Conservation (phyloP, 2,888 invertebrate species). For the Pyrrhosoma nymphula region DNA sequence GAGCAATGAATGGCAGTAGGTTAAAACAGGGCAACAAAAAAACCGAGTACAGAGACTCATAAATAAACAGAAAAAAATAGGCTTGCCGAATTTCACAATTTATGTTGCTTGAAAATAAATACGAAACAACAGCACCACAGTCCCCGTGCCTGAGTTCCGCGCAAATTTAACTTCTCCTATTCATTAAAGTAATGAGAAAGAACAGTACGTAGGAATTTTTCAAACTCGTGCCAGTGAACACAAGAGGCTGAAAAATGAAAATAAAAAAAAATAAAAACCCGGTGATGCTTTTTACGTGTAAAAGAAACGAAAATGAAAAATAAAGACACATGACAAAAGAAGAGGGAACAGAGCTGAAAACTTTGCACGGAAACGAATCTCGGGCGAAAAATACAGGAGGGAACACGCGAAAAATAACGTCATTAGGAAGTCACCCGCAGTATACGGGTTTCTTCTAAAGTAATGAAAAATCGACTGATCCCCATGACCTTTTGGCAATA, state of each 20-base stretch:
- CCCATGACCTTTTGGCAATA: not conserved
- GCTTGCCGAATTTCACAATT: not conserved
- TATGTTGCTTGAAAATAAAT: not conserved
- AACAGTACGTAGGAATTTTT: not conserved
- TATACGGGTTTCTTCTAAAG: not conserved
- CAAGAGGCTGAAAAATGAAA: not conserved
- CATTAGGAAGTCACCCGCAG: not conserved
- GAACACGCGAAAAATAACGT: not conserved
- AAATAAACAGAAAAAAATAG: not conserved
- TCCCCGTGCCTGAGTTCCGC: not conserved
- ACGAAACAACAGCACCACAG: not conserved
- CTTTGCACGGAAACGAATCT: not conserved
- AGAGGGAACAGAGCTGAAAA: not conserved
- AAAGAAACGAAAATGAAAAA: not conserved
- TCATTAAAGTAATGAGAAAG: slow-evolving; percentile 18
- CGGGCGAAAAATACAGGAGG: not conserved
- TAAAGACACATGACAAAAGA: not conserved
- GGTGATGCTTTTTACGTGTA: not conserved
- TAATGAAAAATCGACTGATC: not conserved
- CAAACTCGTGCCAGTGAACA: not conserved
- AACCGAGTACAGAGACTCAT: not conserved
- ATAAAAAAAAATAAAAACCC: no score
- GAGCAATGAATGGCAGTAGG: not conserved
- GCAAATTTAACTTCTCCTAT: not conserved
- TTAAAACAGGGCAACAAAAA: not conserved